phyloP scores from a whole-genome alignment of 2,888 invertebrate genomes.

The Hypomecis atomaria region DNA sequence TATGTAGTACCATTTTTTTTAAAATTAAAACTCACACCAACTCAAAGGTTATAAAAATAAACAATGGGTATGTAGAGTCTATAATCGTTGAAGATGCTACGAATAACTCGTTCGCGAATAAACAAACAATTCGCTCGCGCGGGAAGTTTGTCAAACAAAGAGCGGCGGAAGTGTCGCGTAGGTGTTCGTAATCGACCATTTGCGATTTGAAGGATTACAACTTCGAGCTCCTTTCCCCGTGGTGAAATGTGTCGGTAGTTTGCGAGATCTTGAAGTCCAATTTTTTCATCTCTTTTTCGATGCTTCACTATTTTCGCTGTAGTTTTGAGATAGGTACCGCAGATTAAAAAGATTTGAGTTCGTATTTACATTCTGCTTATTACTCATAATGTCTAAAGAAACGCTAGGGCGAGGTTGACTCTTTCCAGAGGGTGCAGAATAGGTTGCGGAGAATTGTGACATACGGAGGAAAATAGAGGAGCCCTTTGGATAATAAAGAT shows the following conservation, averaged over 20 bases:
- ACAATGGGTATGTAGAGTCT: constrained; percentile 5
- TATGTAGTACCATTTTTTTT: no score
- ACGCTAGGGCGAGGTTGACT: no score
- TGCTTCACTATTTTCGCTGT: not conserved
- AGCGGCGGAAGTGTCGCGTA: constrained; percentile 41
- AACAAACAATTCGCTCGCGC: constrained; percentile 44
- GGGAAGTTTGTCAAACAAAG: constrained; percentile 55
- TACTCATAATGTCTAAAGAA: no score
- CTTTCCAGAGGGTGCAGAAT: no score
- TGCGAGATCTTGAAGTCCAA: not conserved
- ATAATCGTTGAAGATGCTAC: constrained; percentile 17
- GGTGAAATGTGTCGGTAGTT: constrained; percentile 15
- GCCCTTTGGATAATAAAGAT: no score
- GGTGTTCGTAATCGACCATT: constrained; percentile 51
- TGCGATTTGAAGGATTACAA: constrained; percentile 54
- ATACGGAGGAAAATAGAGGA: no score
- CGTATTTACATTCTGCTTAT: no score
- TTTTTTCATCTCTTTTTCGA: not conserved
- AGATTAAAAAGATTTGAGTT: no score
- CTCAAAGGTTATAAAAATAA: constrained; percentile 2
- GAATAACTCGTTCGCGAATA: constrained; percentile 38
- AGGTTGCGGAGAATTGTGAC: no score
- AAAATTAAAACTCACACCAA: no score
- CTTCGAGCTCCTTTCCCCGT: constrained; percentile 44
- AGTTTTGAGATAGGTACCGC: no score